Base-by-base conservation (phyloP, 2,888 invertebrate species). In the Drosophila yooni region DNA sequence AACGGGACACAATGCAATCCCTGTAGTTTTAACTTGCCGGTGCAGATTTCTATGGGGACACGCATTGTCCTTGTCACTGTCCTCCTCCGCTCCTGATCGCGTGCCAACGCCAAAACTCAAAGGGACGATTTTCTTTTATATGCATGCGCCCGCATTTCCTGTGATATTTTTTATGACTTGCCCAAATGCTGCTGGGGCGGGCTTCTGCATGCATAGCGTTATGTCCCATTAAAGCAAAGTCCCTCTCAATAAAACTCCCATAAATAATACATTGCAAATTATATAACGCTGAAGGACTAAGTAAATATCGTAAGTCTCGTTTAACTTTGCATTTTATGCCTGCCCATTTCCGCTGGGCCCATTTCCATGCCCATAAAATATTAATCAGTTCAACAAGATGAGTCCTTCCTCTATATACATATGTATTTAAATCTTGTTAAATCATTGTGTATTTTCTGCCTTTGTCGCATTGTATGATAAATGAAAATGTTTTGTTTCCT, bases 1-100 rank as follows among this genome's bases (percentile, higher is more conserved):
- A 29, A 53, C 52, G 31, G 51, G 34, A 36, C 46, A 54, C 61
- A 48, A 43, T 40, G 11, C 25, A 25, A 50, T 46, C 29, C 60
- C 59, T 72, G 74, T 84, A 84, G 82, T 89, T 87, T 87, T 76
- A 81, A 87, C 87, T 87, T 79, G 61, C 40, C 69, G 53, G 53
- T 58, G 40, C 66, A 71, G 10, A 56, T 61, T 56, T 61, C 79
- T 52, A 64, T 68, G 60, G 70, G 63, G 66, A 75, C 62, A 56
- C 65, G 63, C 70, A 71, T 66, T 72, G 69, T 73, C 62, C 69
- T 62, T 70, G 76, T 54, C 33, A 48, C 21, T 57, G 52, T 53
- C 48, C 40, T 10, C 21, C 46, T 25, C 33, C 48, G n/a, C 33
- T 38, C 56, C 53, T 66, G 40, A 58, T 31, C 50, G 38, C 31